Base-by-base conservation (phyloP, 2,888 invertebrate genomes). In the Dasypogon diadema region DNA sequence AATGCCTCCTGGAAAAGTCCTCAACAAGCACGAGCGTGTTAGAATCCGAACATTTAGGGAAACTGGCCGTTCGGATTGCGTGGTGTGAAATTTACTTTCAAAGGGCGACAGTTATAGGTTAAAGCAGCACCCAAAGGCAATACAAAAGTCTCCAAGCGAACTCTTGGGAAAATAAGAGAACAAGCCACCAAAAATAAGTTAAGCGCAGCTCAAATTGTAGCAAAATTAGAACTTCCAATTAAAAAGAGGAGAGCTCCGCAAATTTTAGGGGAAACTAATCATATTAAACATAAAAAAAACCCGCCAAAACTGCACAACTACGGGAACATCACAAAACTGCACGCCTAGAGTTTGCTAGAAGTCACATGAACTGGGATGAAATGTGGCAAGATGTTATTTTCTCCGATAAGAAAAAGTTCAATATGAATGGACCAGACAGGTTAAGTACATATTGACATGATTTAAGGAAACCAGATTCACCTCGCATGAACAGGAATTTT, bases 171-270 rank as follows among this genome's bases (percentile, higher is more conserved):
- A 18, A 56, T 56, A 56, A 56, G 24, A 56, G 56, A 22, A 56
- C 12, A 24, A 56, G 56, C 56, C n/a, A 56, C 24, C 4, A 3
- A 8, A 56, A 56, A 56, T 6, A 56, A 56, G 22, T 22, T 56
- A 56, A 22, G 56, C 22, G 22, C 56, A 56, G 56, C 56, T 56
- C 56, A 56, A 22, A 56, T 56, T 56, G 56, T 56, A 22, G 21
- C 56, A n/a, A 12, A 56, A 56, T 30, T 56, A 56, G 12, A 56
- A 14, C 56, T 56, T 10, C 24, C 22, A 56, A 56, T 56, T 21
- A 56, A 22, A 56, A 56, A 10, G 18, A 2, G 21, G 22, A 56
- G 56, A 56, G 22, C 10, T 1, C 21, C 21, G n/a, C 24, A 56
- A 56, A 56, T 56, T 56, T 56, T 18, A 30, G 8, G 30, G 8